phyloP scores from a whole-genome alignment of 2,888 invertebrate genomes.

The Diarsia mendica region DNA sequence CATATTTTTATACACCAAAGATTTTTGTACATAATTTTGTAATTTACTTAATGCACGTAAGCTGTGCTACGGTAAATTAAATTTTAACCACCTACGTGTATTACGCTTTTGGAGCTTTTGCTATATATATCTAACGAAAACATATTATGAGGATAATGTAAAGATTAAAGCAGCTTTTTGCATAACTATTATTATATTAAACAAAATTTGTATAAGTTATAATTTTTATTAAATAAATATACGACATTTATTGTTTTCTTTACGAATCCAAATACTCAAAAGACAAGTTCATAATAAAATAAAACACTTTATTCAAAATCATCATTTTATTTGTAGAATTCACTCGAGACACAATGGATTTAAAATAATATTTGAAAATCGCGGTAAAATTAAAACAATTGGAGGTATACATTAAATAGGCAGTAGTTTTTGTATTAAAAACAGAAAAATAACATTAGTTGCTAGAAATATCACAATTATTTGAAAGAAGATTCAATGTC shows the following conservation, averaged over 20 bases:
- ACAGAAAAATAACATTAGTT: conserved; percentile 19
- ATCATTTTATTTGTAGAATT: conserved; percentile 36
- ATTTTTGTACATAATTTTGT: conserved; percentile 87
- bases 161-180: conserved; percentile 86
- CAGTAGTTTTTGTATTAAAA: not conserved
- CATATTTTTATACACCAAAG: conserved; percentile 87
- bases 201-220: conserved; percentile 81
- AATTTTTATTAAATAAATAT: conserved; percentile 86
- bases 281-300: not conserved
- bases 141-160: conserved; percentile 77
- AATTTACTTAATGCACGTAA: conserved; percentile 76
- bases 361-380: conserved; percentile 3
- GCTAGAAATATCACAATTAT: conserved; percentile 42
- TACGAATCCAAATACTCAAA: conserved; percentile 49
- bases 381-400: conserved; percentile 34
- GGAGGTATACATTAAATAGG: conserved; percentile 5
- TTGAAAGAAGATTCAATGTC: conserved; percentile 6
- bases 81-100: conserved; percentile 77
- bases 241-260: conserved; percentile 72
- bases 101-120: conserved; percentile 87
- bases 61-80: conserved; percentile 81
- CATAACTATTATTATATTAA: conserved; percentile 80
- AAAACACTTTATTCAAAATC: conserved; percentile 23
- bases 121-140: conserved; percentile 81
- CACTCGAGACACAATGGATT: not conserved